Conservation (phyloP, 2,113 vertebrate genomes). For the Falco punctatus region DNA sequence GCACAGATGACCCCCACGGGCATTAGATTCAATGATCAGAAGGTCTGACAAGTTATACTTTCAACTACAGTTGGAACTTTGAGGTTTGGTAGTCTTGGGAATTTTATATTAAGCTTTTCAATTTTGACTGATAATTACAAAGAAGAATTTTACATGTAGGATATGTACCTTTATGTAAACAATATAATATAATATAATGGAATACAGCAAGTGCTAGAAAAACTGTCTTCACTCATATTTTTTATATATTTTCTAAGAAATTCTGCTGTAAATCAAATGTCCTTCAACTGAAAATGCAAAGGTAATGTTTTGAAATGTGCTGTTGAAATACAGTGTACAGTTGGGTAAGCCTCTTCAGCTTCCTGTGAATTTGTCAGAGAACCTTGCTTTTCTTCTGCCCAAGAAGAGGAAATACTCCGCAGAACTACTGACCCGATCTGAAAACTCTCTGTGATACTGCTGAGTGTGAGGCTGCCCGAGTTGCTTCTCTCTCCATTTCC, state of each 20-base stretch:
- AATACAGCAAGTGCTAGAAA: not conserved
- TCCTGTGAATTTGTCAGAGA: not conserved
- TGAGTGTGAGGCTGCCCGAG: accelerated
- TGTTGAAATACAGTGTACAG: not conserved
- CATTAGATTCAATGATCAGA: not conserved
- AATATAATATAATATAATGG: not conserved
- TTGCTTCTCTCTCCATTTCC: not conserved
- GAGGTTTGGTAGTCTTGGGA: not conserved
- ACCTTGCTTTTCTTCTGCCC: not conserved
- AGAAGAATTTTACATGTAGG: not conserved
- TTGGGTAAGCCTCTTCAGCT: not conserved
- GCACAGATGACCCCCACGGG: not conserved
- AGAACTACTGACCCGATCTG: not conserved
- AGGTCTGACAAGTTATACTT: not conserved
- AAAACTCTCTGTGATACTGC: not conserved
- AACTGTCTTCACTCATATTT: not conserved
- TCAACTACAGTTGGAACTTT: not conserved
- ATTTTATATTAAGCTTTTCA: not conserved
- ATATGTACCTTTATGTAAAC: not conserved
- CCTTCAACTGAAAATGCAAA: not conserved
- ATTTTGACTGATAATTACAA: not conserved
- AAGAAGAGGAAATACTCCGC: not conserved
- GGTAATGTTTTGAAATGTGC: not conserved
- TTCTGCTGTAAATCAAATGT: not conserved
- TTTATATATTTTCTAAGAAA: not conserved